These are phyloP conservation scores for Syrmaticus mikado DNA, from an alignment of 2,113 vertebrate genomes.

Conservation along the genomic window DNA sequence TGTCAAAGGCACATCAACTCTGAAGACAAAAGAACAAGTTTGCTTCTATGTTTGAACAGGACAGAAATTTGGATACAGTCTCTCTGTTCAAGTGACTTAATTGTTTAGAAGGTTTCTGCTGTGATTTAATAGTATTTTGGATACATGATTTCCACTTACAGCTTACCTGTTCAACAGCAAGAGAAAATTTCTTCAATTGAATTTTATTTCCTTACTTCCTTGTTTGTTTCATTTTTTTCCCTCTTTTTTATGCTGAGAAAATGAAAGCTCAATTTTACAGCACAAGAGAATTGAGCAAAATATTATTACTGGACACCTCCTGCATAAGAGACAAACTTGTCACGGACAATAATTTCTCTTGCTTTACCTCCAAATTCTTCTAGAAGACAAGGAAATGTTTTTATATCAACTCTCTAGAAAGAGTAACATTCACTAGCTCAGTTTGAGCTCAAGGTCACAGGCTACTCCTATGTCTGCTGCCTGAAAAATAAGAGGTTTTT, in stretches of 20 bases:
- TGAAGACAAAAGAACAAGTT: not conserved
- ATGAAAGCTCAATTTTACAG: not conserved
- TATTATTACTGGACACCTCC: not conserved
- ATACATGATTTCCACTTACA: fast-evolving
- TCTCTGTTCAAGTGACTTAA: not conserved
- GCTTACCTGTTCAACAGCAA: not conserved
- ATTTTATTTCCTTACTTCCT: not conserved
- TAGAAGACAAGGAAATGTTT: not conserved
- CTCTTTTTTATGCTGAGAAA: not conserved
- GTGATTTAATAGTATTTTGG: not conserved
- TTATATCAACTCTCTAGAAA: not conserved
- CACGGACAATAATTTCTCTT: not conserved
- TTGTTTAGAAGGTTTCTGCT: not conserved
- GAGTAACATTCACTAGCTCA: not conserved
- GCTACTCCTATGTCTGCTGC: not conserved
- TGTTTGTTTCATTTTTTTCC: not conserved
- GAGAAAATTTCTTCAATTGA: not conserved
- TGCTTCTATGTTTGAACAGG: too few relatives aligned
- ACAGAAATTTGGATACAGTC: not conserved
- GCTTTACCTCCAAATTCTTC: not conserved
- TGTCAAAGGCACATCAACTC: not conserved
- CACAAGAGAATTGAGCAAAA: not conserved
- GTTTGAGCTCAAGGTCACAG: not conserved
- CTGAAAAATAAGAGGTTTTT: not conserved
- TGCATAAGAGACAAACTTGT: not conserved